These are phyloP conservation scores for Alfaro cultratus DNA, from an alignment of 2,797 vertebrate genomes.

Conservation along the genomic window DNA sequence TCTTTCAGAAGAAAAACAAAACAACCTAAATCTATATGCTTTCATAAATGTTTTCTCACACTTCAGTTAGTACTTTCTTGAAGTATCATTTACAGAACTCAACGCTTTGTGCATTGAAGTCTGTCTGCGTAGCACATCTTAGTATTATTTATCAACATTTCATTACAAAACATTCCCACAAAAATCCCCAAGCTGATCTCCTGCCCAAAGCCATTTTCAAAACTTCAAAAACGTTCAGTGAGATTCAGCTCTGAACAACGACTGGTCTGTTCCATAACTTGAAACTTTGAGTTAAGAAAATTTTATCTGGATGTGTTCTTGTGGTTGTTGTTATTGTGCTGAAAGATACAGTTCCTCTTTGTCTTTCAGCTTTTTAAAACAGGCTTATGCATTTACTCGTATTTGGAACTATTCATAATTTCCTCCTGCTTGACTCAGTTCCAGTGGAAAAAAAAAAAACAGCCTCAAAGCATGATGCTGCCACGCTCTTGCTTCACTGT, in stretches of 20 bases:
- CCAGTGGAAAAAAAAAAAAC: not conserved
- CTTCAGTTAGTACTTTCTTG: not conserved
- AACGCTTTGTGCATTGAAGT: not conserved
- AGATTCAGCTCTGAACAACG: not conserved
- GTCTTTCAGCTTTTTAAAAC: not conserved
- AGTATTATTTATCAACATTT: not conserved
- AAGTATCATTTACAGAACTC: not conserved
- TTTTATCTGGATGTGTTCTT: not conserved
- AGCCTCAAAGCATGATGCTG: not conserved
- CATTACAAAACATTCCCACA: not conserved
- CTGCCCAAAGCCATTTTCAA: not conserved
- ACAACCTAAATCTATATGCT: not conserved
- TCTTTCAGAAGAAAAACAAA: not conserved
- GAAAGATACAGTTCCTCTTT: not conserved
- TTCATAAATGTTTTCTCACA: not conserved
- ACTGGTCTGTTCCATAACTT: not conserved
- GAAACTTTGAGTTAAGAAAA: not conserved
- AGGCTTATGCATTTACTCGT: not conserved
- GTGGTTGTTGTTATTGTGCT: not conserved
- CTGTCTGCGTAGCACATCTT: not conserved
- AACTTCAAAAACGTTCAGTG: not conserved
- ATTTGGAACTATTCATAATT: not conserved
- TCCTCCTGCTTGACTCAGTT: not conserved
- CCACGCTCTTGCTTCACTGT: not conserved
- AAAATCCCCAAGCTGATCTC: not conserved